Evolutionary conservation across 2,113 vertebrate species (phyloP).

Genomic region (Pica pica): DNA sequence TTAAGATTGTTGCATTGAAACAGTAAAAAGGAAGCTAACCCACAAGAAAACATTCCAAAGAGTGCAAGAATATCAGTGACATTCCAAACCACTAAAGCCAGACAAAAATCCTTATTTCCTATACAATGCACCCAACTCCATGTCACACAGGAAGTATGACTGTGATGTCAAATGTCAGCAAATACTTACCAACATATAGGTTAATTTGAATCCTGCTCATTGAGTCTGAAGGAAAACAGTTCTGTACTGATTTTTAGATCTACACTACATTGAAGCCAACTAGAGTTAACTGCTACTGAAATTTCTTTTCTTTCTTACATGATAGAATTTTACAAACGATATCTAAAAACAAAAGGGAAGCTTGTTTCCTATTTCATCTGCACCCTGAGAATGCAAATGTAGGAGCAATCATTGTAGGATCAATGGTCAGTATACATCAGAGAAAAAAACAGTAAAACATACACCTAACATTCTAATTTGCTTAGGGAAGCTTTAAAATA

Average conservation of each 20-base stretch:
- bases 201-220: neutral
- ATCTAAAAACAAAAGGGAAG: neutral
- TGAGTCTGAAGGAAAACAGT: neutral
- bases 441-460: neutral
- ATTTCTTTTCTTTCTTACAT: neutral
- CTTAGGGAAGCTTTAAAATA: neutral
- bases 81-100: neutral
- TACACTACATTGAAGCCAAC: neutral
- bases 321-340: neutral
- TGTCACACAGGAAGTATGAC: neutral
- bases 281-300: neutral
- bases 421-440: neutral
- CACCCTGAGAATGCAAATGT: neutral
- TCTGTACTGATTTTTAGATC: neutral
- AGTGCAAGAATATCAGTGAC: neutral
- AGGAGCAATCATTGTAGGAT: neutral
- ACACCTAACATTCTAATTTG: neutral
- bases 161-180: neutral
- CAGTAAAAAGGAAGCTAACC: neutral
- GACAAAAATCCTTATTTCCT: neutral
- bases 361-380: neutral
- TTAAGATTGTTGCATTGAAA: neutral
- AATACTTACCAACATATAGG: neutral
- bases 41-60: neutral
- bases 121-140: neutral